Evolutionary conservation across 1,140 invertebrate species (phyloP).

Genomic region (Lepidurus couesii): DNA sequence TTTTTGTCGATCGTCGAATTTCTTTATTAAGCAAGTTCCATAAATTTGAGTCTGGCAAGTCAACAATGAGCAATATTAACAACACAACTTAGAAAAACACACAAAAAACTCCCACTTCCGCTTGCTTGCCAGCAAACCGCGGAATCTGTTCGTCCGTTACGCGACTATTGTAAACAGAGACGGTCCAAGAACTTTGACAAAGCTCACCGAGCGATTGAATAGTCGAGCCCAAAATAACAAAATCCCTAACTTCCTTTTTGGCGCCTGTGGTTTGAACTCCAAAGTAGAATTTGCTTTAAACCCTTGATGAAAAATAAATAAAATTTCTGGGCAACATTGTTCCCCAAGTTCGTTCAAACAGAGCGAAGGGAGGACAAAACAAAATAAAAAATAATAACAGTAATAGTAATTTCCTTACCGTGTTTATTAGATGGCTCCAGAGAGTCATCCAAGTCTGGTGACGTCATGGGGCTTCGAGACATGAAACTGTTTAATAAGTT

Average conservation of each 20-base stretch:
- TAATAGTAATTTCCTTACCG: background rate
- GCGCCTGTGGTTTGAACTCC: too few species aligned
- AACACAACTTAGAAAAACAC: background rate
- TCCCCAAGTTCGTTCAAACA: too few species aligned
- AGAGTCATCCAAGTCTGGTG: slow-evolving; percentile 3
- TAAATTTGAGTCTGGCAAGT: background rate
- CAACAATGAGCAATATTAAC: background rate
- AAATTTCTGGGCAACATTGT: too few species aligned
- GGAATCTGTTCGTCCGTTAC: background rate
- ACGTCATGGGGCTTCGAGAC: background rate
- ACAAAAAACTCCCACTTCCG: background rate
- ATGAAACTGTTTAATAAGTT: background rate
- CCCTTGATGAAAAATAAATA: too few species aligned
- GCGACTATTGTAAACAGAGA: background rate
- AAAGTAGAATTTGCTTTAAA: too few species aligned
- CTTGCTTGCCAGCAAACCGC: background rate
- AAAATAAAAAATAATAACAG: too few species aligned
- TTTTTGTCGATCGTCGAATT: background rate
- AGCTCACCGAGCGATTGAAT: background rate
- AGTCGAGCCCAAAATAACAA: background rate
- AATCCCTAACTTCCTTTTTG: too few species aligned
- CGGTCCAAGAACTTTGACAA: background rate
- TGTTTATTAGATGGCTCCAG: background rate
- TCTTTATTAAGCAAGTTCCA: too few species aligned
- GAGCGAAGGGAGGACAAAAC: too few species aligned